These are phyloP conservation scores for Penaeus vannamei DNA, from an alignment of 1,140 invertebrate genomes.

Conservation along the genomic window DNA sequence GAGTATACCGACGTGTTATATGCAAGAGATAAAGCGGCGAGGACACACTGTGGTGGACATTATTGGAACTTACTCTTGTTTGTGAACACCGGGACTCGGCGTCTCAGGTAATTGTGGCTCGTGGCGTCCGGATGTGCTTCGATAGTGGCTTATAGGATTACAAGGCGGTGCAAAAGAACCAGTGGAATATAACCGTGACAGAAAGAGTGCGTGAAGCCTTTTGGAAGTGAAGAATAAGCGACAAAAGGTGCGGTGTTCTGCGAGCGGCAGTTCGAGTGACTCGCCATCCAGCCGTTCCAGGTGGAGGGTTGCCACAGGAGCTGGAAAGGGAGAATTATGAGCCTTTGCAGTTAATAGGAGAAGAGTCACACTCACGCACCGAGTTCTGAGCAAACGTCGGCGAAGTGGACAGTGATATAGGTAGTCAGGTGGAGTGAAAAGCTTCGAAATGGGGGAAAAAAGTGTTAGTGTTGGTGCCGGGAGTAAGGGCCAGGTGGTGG, in stretches of 20 bases:
- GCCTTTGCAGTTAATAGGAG: neutral
- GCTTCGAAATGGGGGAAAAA: no score
- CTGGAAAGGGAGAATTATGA: conserved; percentile 41
- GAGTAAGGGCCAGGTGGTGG: conserved; percentile 44
- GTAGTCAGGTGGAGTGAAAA: neutral
- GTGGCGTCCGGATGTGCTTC: neutral
- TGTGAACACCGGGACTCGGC: conserved; percentile 49
- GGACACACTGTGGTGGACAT: conserved; percentile 39
- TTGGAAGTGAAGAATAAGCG: no score
- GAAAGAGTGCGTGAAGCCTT: no score
- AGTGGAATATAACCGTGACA: neutral
- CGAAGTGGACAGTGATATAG: neutral
- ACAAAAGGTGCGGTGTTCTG: neutral
- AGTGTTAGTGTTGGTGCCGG: conserved; percentile 13
- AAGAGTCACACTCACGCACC: neutral
- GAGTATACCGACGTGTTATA: no score
- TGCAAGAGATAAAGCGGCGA: no score
- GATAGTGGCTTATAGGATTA: neutral
- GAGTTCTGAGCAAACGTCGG: neutral
- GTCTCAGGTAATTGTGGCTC: conserved; percentile 51
- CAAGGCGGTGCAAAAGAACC: neutral
- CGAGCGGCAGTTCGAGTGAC: conserved; percentile 34
- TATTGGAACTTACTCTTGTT: conserved; percentile 27
- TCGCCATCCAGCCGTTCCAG: conserved; percentile 62
- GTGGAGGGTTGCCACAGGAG: conserved; percentile 49